Evolutionary conservation across 2,888 invertebrate species (phyloP), one percentile per base, ranked within the genome.

Genomic region (Masnerella sp.): DNA sequence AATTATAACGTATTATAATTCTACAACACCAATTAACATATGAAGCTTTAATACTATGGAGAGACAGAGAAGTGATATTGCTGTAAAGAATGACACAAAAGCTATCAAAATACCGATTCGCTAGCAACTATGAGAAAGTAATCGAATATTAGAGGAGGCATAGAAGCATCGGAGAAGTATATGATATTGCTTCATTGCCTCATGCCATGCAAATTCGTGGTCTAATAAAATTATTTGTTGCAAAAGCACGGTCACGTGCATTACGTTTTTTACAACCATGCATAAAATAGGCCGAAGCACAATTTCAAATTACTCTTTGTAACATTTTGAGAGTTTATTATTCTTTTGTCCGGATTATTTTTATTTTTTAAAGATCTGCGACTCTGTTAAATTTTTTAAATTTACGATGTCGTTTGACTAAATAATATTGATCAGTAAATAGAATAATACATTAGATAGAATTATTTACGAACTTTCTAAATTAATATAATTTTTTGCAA

Each of bases 161-260:
- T 42, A 67, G 56, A 62, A 49, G 62, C 61, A 67, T 67, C 40
- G 61, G 52, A 67, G 43, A 62, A 73, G 67, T 67, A 51, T 15
- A 20, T 43, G 40, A 47, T 34, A 56, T 25, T 67, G 56, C 67
- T 73, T 73, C 61, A 56, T 47, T 62, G 67, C 67, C 72, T 73
- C 62, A 67, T 67, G 47, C 62, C 69, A 74, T 69, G 74, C 74
- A 69, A 58, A 68, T 69, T 69, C 69, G 59, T 69, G 64, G 64
- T 59, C 36, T 65, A 68, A 74, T 59, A 34, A 64, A 74, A 74
- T 65, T 69, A 69, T 65, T 69, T 58, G 69, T 64, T 54, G 54
- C 69, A 54, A 64, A 69, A 59, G 64, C 69, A 74, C 68, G 62
- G 52, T 56, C 62, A 62, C 61, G 69, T 65, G 65, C 64, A 43